phyloP scores from a whole-genome alignment of 2,113 vertebrate genomes.

The Rafetus swinhoei region DNA sequence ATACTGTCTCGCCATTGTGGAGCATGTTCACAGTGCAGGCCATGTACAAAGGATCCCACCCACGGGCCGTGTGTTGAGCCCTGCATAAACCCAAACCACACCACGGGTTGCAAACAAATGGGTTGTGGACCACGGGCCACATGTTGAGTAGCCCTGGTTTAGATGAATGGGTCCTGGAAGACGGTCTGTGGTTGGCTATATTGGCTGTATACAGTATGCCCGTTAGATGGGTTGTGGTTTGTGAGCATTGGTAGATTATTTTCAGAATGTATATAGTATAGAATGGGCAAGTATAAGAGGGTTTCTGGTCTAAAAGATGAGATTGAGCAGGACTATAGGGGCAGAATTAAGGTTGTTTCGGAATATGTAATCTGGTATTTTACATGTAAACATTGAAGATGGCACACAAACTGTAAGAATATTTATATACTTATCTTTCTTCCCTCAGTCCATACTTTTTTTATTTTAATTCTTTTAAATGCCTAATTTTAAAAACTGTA shows the following conservation, averaged over 20 bases:
- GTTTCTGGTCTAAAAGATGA: background rate
- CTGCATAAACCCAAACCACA: no score
- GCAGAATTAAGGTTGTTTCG: background rate
- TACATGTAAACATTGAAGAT: background rate
- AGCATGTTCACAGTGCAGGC: no score
- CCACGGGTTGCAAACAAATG: no score
- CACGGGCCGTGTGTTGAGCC: no score
- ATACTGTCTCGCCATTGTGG: no score
- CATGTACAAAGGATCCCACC: no score
- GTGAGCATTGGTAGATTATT: background rate
- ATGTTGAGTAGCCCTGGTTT: background rate
- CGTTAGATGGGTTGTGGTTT: background rate
- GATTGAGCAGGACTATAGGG: background rate
- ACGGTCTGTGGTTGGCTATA: background rate
- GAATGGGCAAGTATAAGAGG: background rate
- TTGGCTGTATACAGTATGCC: background rate
- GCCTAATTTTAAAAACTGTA: background rate
- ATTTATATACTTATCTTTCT: background rate
- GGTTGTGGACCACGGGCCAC: no score
- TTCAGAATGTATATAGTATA: background rate
- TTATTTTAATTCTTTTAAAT: background rate
- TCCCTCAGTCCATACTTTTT: fast-evolving
- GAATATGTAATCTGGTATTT: background rate
- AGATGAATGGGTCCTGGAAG: background rate
- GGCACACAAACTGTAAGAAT: background rate